phyloP scores from a whole-genome alignment of 2,113 vertebrate species.

The Phyllostomus hastatus region DNA sequence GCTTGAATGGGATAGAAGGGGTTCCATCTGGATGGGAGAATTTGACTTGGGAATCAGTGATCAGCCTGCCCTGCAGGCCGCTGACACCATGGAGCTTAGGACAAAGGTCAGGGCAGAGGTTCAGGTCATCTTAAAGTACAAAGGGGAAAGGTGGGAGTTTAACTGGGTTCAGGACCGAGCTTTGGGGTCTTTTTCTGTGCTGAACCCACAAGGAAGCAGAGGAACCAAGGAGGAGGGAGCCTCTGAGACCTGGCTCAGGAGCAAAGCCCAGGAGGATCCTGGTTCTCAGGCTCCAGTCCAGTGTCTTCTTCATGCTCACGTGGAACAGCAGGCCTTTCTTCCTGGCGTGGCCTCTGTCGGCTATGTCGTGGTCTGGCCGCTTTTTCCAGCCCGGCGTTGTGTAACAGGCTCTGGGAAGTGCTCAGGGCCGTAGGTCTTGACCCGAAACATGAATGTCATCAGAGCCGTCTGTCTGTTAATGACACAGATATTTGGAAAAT shows the following conservation, averaged over 20 bases:
- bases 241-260: not conserved
- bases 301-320: accelerated
- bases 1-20: not conserved
- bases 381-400: not conserved
- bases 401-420: not conserved
- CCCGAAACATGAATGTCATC: not conserved
- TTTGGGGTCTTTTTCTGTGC: accelerated
- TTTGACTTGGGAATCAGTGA: not conserved
- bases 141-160: too few species aligned
- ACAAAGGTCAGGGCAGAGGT: not conserved
- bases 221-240: accelerated
- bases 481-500: conserved; percentile 50
- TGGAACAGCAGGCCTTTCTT: not conserved
- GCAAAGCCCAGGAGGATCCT: too few species aligned
- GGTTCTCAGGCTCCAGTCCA: not conserved
- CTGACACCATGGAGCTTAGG: not conserved
- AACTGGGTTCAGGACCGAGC: not conserved
- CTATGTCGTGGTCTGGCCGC: not conserved
- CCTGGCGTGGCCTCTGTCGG: not conserved
- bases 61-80: not conserved
- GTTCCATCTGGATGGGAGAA: not conserved
- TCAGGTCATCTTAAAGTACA: not conserved
- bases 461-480: not conserved
- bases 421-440: not conserved
- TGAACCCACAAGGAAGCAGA: not conserved